Conservation (phyloP, 2,797 vertebrate species). For the Spheniscus humboldti region DNA sequence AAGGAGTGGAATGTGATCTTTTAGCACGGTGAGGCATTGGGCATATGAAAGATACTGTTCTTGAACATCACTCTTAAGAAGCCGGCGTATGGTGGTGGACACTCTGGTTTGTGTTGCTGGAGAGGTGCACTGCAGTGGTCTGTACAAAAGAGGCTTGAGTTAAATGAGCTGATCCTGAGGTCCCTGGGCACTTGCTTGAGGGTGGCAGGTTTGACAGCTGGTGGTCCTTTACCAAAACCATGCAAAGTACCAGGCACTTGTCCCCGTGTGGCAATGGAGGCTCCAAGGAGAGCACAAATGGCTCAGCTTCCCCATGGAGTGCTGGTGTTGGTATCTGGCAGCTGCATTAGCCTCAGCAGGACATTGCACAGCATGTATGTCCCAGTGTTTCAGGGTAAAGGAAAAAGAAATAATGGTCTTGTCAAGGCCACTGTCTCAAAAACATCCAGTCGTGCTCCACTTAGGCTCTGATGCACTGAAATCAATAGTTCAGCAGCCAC, state of each 20-base stretch:
- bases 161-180: not conserved
- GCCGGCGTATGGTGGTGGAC: fast-evolving
- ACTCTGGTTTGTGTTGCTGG: not conserved
- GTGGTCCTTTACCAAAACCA: not conserved
- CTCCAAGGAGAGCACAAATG: not conserved
- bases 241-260: not conserved
- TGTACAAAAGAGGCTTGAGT: not conserved
- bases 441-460: not conserved
- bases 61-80: not conserved
- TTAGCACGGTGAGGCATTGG: not conserved
- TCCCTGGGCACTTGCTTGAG: not conserved
- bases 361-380: not conserved
- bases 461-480: not conserved
- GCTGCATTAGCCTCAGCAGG: not conserved
- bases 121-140: not conserved
- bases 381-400: not conserved
- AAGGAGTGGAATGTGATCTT: not conserved
- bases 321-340: not conserved
- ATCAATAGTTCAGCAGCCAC: not conserved
- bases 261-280: not conserved
- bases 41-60: not conserved
- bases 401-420: not conserved
- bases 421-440: not conserved
- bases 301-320: not conserved
- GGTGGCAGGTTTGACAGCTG: not conserved